Conservation (phyloP, 2,113 vertebrate species). For the Arizona elegans region DNA sequence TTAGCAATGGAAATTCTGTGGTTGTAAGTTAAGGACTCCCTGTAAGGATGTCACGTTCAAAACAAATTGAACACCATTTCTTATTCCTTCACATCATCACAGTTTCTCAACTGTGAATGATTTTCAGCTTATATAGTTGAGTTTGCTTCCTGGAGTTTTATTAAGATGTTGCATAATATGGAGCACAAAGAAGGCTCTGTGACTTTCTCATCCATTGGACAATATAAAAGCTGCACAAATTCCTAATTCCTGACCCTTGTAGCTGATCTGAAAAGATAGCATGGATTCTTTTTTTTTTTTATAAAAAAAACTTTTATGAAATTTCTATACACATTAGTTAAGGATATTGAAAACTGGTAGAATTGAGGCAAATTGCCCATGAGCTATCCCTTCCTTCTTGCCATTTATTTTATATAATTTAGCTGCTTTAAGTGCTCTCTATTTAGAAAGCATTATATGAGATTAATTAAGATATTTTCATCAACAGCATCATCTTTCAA, state of each 20-base stretch:
- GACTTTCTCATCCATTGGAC: neutral
- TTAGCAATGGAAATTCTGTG: too few relatives aligned
- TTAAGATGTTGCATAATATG: neutral
- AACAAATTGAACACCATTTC: neutral
- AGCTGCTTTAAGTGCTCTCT: neutral
- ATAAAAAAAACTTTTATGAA: neutral
- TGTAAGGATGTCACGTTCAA: neutral
- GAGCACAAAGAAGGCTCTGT: neutral
- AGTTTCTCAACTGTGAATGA: neutral
- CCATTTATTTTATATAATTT: neutral
- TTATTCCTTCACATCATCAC: neutral
- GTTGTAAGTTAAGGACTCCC: too few relatives aligned
- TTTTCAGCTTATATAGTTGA: neutral
- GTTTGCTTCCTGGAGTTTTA: neutral
- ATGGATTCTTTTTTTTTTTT: neutral
- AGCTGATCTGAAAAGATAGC: neutral
- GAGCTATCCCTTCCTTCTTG: neutral
- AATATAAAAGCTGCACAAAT: neutral
- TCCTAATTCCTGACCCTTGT: neutral
- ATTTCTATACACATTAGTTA: neutral
- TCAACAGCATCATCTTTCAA: neutral
- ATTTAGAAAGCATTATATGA: neutral
- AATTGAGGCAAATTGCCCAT: neutral
- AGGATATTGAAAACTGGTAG: neutral
- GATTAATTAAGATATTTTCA: neutral